Base-by-base conservation (phyloP, 2,797 vertebrate genomes). In the Enteromius thamalakanensis region DNA sequence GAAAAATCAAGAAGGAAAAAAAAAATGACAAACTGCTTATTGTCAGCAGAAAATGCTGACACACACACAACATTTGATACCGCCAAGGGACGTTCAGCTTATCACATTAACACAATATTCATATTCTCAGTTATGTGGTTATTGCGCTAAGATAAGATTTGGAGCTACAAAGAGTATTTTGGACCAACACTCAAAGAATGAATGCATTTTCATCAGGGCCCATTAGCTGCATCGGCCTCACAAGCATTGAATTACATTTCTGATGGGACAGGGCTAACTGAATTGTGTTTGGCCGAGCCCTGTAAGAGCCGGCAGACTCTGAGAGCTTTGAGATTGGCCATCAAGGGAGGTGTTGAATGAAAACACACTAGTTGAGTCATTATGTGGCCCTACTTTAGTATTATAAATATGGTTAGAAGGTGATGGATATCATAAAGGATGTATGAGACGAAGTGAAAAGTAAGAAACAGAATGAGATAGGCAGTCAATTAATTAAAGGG, bases 281-380 rank as follows among this genome's bases (percentile, higher is more conserved):
- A 87, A 86, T 84, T 86, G 79, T 65, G 45, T 76, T 87, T 9
- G 79, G 34, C 69, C 12, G 51, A 75, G n/a, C 14, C 37, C 58
- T 69, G 77, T 45, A 78, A 80, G 67, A 69, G 34, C 69, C 69
- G 26, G 55, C 53, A 74, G 72, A 70, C 74, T 64, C 68, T 78
- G 55, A 79, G 32, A 83, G 80, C 80, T 75, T 83, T 81, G 74
- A 83, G 62, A 81, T 60, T 77, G 47, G 62, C 53, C 74, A 83
- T 84, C 47, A 62, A 49, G 80, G 85, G 77, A 85, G 75, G 74
- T 83, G 85, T 77, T 84, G 32, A 79, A 84, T 82, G 78, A 81
- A 87, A 84, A 86, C 79, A 79, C 67, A 75, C 64, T 77, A 70
- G 60, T 71, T 55, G 60, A 83, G 58, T 72, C 67, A 77, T 79